Percentiles rank a stretch among this genome's conserved stretches.
These are phyloP conservation scores for Maconellicoccus hirsutus DNA, from an alignment of 1,140 invertebrate species.

Conservation along the genomic window DNA sequence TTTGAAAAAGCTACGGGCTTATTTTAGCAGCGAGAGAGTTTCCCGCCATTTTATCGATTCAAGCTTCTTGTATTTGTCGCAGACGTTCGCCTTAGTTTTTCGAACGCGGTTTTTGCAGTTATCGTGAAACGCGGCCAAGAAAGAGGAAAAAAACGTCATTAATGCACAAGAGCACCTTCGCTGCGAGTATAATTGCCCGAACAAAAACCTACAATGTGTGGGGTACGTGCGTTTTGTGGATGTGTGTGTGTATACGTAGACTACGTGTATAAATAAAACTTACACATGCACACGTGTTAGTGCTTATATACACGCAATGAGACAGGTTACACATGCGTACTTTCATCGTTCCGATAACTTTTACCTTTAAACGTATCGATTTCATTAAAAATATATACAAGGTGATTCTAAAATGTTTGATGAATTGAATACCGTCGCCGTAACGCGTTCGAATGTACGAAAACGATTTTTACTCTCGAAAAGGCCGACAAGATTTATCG, in stretches of 20 bases:
- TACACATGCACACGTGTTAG: background rate
- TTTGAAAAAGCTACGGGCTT: background rate
- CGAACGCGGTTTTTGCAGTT: too few species aligned
- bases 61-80: background rate
- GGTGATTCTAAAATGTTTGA: background rate
- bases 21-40: background rate
- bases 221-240: background rate
- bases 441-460: too few species aligned
- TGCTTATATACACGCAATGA: constrained; percentile 3
- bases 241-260: background rate
- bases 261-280: background rate
- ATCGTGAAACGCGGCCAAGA: background rate
- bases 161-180: background rate
- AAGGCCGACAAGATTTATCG: background rate
- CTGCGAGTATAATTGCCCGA: background rate
- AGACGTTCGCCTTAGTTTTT: background rate
- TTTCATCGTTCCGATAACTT: background rate
- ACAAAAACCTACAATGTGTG: background rate
- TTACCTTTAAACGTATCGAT: constrained; percentile 5
- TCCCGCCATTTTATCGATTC: constrained; percentile 3
- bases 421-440: background rate
- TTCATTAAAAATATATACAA: constrained; percentile 10
- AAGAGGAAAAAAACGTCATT: background rate
- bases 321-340: background rate
- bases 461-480: too few species aligned